Evolutionary conservation across 2,888 invertebrate genomes (phyloP), one percentile per base, ranked within the genome.

Genomic region (Lasioglossum lativentre): DNA sequence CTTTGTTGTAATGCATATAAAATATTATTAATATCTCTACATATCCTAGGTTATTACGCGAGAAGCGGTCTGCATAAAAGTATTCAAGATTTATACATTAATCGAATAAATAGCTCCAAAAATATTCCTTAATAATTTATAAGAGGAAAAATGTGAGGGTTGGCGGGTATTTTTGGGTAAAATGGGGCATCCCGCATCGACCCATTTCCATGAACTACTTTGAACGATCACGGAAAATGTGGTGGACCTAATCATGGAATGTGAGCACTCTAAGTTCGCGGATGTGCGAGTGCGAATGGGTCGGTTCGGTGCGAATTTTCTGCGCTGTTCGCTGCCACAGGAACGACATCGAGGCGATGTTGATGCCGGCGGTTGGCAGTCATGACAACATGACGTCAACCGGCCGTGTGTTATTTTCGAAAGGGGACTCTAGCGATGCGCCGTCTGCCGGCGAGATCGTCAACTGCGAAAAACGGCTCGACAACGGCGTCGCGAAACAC

Each of bases 281-380:
- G n/a, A 52, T 52, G 75, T 16, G n/a, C 75, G 47, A 75, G 27
- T 4, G 42, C 68, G 56, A 80, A 38, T 23, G 63, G 80, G 77
- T 59, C n/a, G 52, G 52, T 63, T 72, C 27, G 14, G 47, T 23
- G 81, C 38, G 68, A 86, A 89, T 88, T 88, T 89, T 89, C 88
- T 88, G 82, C 78, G 87, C 78, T 66, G 86, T 96, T 78, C 79
- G 45, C 63, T 75, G 75, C 45, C 47, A 96, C 94, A 97, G 96
- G 95, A 96, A 96, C 93, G 96, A 96, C 77, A 88, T 90, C 93
- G 96, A 95, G 95, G 95, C 95, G 95, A 95, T 95, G 95, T 95
- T 95, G 95, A 95, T 95, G 95, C 94, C 95, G 94, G 94, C 95
- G 95, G 84, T 91, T 85, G 82, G 86, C 90, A 91, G 86, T 90